Evolutionary conservation across 2,888 invertebrate genomes (phyloP), one percentile per base, ranked within the genome.

Genomic region (Resseliella maxima): DNA sequence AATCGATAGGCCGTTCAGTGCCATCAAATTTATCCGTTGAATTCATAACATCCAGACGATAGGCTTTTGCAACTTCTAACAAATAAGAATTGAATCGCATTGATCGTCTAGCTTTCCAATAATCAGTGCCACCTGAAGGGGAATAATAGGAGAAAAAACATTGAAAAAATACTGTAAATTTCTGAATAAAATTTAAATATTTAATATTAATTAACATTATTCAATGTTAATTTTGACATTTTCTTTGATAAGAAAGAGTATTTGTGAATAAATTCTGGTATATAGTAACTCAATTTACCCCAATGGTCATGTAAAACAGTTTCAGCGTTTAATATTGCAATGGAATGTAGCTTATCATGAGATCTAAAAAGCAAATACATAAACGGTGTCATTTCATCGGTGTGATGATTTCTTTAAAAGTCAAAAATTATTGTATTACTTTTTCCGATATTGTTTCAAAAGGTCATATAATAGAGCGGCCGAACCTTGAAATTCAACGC

Each of bases 81-180:
- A 99, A 92, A 24, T 93, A 90, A 85, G 92, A 92, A 87, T 95
- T 95, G 90, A 98, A 99, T 88, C 96, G 93, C 97, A 99, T 97
- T 89, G 99, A 99, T 88, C 97, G 93, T 87, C 97, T 92, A 31
- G 95, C 96, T 88, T 92, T 92, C 99, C 99, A 99, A 90, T 96
- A 99, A 38, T 93, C 91, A 86, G 92, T 92, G 81, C 95, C 94
- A 0, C n/a, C n/a, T n/a, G n/a, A n/a, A n/a, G n/a, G n/a, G n/a
- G n/a, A n/a, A n/a, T n/a, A n/a, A n/a, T n/a, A n/a, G n/a, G n/a
- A n/a, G n/a, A n/a, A n/a, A n/a, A n/a, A n/a, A n/a, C n/a, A n/a
- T n/a, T n/a, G n/a, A n/a, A n/a, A n/a, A n/a, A n/a, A n/a, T n/a
- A n/a, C n/a, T n/a, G n/a, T n/a, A n/a, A n/a, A n/a, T n/a, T n/a